Evolutionary conservation across 2,797 vertebrate species (phyloP), one percentile per base, ranked within the genome.

Genomic region (Phoebastria nigripes): DNA sequence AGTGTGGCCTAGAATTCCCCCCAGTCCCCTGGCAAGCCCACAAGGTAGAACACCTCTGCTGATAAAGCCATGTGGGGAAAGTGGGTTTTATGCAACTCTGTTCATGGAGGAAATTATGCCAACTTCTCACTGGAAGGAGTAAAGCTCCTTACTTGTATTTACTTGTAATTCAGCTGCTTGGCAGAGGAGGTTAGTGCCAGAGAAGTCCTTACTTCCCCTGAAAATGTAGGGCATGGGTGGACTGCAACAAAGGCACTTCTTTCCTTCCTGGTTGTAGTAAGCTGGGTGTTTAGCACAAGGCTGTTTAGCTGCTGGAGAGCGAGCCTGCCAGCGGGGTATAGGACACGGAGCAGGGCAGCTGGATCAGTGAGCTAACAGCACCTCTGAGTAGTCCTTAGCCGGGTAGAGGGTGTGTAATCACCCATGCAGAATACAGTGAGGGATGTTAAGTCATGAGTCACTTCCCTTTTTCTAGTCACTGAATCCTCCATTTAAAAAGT

Each of bases 81-180:
- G 47, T 0, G 15, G 21, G 37, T 2, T 63, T 93, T 91, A 54
- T 69, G 84, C 77, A 85, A 73, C 79, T 41, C 59, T 49, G 37
- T 25, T 44, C 33, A 2, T 9, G 66, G 35, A 71, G 49, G 54
- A 82, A 78, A 71, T 19, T 6, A 33, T 56, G 58, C 79, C 76
- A 15, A 3, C 54, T 74, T 78, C 65, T 84, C 44, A 37, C 51
- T 81, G 85, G 71, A 44, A 78, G 72, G 61, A 93, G 82, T 46
- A 94, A 95, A 97, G 93, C 96, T 93, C 73, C 62, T 96, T 90
- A 72, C 35, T 74, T 55, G 69, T 13, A 25, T 77, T 87, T 58
- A 22, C 29, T 37, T 35, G 74, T 61, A 91, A 78, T 71, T 90
- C 69, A 56, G 87, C 84, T 51, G 69, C 89, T 67, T 41, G 56